These are phyloP conservation scores for roundworm (Caenorhabditis elegans) DNA, from an alignment of 1,140 invertebrate genomes.

Conservation along the genomic window DNA sequence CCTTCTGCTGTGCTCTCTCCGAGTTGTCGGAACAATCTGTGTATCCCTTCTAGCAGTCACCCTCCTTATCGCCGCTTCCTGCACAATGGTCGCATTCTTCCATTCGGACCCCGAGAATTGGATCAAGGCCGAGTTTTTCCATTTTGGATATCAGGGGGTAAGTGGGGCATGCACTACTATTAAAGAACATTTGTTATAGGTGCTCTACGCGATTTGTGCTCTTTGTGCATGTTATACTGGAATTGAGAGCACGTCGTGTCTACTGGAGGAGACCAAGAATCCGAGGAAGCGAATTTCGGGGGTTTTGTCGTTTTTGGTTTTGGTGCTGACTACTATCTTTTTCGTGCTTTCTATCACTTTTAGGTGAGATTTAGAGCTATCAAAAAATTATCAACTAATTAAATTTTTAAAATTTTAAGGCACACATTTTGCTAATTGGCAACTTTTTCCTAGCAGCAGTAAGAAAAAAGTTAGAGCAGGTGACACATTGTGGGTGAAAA, in stretches of 20 bases:
- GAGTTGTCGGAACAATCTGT: constrained; percentile 43
- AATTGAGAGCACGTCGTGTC: constrained; percentile 35
- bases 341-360: background rate
- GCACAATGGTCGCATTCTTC: constrained; percentile 50
- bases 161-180: background rate
- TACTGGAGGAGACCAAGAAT: constrained; percentile 36
- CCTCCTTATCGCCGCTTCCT: constrained; percentile 40
- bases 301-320: constrained; percentile 20
- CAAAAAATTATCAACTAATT: no score
- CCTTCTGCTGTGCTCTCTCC: constrained; percentile 22
- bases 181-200: background rate
- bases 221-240: constrained; percentile 32
- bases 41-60: constrained; percentile 45
- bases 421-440: no score
- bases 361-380: no score
- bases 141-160: constrained; percentile 40
- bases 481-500: no score
- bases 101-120: constrained; percentile 52
- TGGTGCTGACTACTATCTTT: background rate
- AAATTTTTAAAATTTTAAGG: no score
- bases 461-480: no score
- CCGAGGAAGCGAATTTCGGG: constrained; percentile 37
- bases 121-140: constrained; percentile 52
- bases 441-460: no score
- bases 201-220: constrained; percentile 23